Base-by-base conservation (phyloP, 2,113 vertebrate species). In the Sinosuthora webbiana region DNA sequence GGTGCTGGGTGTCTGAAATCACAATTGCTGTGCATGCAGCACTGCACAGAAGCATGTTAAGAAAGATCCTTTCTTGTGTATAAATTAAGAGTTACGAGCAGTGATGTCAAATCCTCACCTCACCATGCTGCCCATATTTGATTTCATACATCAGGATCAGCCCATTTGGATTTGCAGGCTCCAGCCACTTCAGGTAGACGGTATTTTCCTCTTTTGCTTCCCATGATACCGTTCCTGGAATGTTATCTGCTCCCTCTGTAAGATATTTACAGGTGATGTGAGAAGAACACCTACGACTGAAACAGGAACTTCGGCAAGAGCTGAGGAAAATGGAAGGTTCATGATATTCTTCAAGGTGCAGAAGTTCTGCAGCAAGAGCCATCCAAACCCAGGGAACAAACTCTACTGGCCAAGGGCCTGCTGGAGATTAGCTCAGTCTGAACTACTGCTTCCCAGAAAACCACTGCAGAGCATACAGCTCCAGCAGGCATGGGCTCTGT, bases 61-160 rank as follows among this genome's bases (percentile, higher is more conserved):
- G 13, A 24, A 39, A 67, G 56, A 79, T 14, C 31, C 19, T 11
- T 31, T 53, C 25, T 13, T n/a, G 37, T n/a, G 33, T 14, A 37
- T 7, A 45, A 68, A 73, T 64, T 11, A 56, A 8, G 57, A 35
- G 10, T 35, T 65, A 57, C 2, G n/a, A 86, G 59, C 39, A 55
- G 33, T 50, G 47, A 37, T 11, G 21, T 25, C 35, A 77, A 56
- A 23, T 16, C 27, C 98, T 98, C 88, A 99, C 99, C 99, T 99
- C 99, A 2, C 97, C 95, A 3, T 98, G 98, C 42, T 98, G 98
- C 35, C 98, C 98, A 2, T 98, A 99, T 88, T 99, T 99, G 93
- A 99, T 99, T 94, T 99, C 99, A 62, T 99, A 99, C 99, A 99
- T 99, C 6, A 99, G 97, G 83, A 99, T 98, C 89, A 99, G 97